Evolutionary conservation across 2,113 vertebrate species (phyloP), one percentile per base, ranked within the genome.

Genomic region (Pyrgilauda ruficollis): DNA sequence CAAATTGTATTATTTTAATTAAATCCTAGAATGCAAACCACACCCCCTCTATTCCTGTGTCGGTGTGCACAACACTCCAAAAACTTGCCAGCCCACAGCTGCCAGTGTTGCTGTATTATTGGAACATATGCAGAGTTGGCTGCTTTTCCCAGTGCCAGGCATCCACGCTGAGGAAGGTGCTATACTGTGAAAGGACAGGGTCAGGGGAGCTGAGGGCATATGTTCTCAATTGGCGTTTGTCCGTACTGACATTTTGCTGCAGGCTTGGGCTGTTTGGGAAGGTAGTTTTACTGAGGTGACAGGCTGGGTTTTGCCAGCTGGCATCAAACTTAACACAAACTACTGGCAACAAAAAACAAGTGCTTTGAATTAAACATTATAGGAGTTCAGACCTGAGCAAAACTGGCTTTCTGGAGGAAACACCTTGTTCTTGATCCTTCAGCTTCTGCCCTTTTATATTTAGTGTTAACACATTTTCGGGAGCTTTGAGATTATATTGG

Each of bases 41-140:
- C 41, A 35, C 46, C 10, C n/a, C 7, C n/a, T 72, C 39, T 59
- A 23, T 59, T 84, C 55, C 33, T 55, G 18, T 33, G 26, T 28
- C 74, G 58, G 3, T 87, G 61, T 50, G 37, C 28, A 9, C 11
- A 47, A 47, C 33, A 22, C 66, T 84, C 72, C 47, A 27, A 39
- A 91, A 89, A 44, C 26, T 70, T 89, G 64, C 80, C 91, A 89
- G 72, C 59, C 56, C 44, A 15, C 95, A 94, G 80, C 93, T 91
- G 89, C 61, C 37, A 27, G 2, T 1, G 7, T 52, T 82, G 47
- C 33, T 77, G 84, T 70, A 11, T 91, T 90, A 33, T 19, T 87
- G 80, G 87, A 92, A 82, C 80, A 62, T 41, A 20, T 64, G 74
- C 28, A 12, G 68, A 75, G 56, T 72, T 95, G 95, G 93, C 94